Percentiles rank a stretch among this genome's conserved stretches.
Evolutionary conservation across 1,140 invertebrate species (phyloP).

Genomic region (Cherax destructor): DNA sequence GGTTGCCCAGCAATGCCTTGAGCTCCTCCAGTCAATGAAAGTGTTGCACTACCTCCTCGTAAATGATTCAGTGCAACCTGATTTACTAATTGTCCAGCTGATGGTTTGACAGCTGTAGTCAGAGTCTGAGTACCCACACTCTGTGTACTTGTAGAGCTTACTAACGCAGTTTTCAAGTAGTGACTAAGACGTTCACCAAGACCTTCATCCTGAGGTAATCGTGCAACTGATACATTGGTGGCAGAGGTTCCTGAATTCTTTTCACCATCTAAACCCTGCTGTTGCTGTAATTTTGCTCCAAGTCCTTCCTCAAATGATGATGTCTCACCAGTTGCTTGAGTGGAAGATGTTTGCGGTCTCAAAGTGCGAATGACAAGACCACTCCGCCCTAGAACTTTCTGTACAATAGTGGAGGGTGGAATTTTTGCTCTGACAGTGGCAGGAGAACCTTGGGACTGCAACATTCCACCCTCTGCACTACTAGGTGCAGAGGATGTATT

Average conservation of each 20-base stretch:
- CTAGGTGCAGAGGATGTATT: slow-evolving; percentile 27
- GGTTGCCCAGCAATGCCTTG: slow-evolving; percentile 39
- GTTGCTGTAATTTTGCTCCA: slow-evolving; percentile 70
- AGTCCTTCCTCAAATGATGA: slow-evolving; percentile 71
- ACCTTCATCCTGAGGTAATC: slow-evolving; percentile 70
- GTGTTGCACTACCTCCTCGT: slow-evolving; percentile 52
- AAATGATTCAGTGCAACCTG: slow-evolving; percentile 71
- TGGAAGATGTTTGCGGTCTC: slow-evolving; percentile 58
- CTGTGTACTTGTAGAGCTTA: slow-evolving; percentile 70
- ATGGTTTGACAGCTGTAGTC: slow-evolving; percentile 70
- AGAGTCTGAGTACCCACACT: slow-evolving; percentile 72
- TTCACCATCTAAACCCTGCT: slow-evolving; percentile 42
- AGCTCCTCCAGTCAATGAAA: slow-evolving; percentile 54
- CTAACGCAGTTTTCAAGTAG: slow-evolving; percentile 69
- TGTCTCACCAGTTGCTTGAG: slow-evolving; percentile 41
- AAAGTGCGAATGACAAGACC: slow-evolving; percentile 69
- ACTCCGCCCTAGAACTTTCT: slow-evolving; percentile 59
- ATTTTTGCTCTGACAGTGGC: slow-evolving; percentile 50
- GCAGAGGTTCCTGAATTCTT: slow-evolving; percentile 46
- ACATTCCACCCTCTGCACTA: slow-evolving; percentile 16
- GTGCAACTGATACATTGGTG: slow-evolving; percentile 46
- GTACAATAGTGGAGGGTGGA: slow-evolving; percentile 58
- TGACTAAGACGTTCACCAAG: slow-evolving; percentile 70
- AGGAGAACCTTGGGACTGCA: slow-evolving; percentile 49
- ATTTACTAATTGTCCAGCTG: slow-evolving; percentile 69